Percentiles rank a stretch among this genome's conserved stretches.
These are phyloP conservation scores for Ips typographus DNA, from an alignment of 1,140 invertebrate genomes.

Conservation along the genomic window DNA sequence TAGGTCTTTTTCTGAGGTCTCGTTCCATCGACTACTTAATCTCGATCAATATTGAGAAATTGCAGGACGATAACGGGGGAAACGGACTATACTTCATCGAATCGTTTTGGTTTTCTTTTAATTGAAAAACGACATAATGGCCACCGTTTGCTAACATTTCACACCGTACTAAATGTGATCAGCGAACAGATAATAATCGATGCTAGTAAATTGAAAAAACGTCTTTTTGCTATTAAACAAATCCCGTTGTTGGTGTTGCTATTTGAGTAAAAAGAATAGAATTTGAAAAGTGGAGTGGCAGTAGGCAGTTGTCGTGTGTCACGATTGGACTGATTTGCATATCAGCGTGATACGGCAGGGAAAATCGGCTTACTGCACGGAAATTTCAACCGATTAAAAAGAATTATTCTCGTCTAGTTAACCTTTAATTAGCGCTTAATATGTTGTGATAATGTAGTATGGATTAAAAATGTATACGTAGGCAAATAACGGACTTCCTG, in stretches of 20 bases:
- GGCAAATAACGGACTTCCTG: too few relatives aligned
- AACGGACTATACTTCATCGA: slow-evolving; percentile 29
- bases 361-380: slow-evolving; percentile 11
- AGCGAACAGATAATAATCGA: too few relatives aligned
- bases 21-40: slow-evolving; percentile 16
- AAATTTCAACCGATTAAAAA: neutral
- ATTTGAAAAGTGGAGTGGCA: slow-evolving; percentile 5
- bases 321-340: slow-evolving; percentile 27
- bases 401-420: too few relatives aligned
- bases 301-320: slow-evolving; percentile 24
- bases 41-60: slow-evolving; percentile 40
- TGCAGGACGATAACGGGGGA: slow-evolving; percentile 28
- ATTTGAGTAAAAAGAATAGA: too few relatives aligned
- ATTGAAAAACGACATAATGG: slow-evolving; percentile 23
- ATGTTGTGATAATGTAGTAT: too few relatives aligned
- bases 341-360: slow-evolving; percentile 15
- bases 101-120: slow-evolving; percentile 27
- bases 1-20: neutral
- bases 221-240: too few relatives aligned
- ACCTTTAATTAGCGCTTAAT: too few relatives aligned
- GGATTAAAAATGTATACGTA: too few relatives aligned
- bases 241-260: too few relatives aligned
- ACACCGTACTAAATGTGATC: too few relatives aligned
- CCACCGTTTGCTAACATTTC: too few relatives aligned
- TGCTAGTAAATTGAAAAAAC: too few relatives aligned